Conservation (phyloP, 2,797 vertebrate genomes). For the Lutjanus argentimaculatus region DNA sequence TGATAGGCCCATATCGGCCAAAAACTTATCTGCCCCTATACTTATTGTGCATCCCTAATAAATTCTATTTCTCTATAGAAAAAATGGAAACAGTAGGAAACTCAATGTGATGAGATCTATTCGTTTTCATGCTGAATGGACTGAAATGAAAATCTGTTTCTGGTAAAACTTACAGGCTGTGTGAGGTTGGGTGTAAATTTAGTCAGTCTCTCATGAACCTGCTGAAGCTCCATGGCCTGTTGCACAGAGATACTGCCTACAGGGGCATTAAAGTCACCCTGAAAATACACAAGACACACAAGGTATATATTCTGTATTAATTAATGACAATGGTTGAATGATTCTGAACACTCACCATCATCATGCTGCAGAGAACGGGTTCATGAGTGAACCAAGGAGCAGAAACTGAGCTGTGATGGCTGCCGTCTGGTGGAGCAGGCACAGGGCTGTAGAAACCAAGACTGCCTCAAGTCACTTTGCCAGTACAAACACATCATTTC, state of each 20-base stretch:
- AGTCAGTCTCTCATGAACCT: constrained; percentile 28
- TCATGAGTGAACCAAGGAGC: constrained; percentile 60
- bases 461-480: background rate
- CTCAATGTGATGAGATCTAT: background rate
- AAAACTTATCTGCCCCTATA: too few relatives aligned
- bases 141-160: background rate
- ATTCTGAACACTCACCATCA: constrained; percentile 64
- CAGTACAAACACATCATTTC: background rate
- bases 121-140: background rate
- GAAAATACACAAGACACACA: constrained; percentile 13
- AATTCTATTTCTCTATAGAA: background rate
- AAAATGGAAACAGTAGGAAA: background rate
- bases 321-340: background rate
- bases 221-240: constrained; percentile 20
- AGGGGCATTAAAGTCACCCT: constrained; percentile 34
- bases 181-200: constrained; percentile 21
- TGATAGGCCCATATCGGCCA: too few relatives aligned
- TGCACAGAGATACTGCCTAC: constrained; percentile 17
- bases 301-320: background rate
- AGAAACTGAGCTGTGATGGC: constrained; percentile 16
- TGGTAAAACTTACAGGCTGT: constrained; percentile 44
- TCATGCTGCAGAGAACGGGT: constrained; percentile 51
- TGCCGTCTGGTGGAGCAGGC: constrained; percentile 27
- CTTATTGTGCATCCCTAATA: too few relatives aligned
- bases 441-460: constrained; percentile 37